Evolutionary conservation across 2,888 invertebrate species (phyloP).

Genomic region (Erpobdella octoculata): DNA sequence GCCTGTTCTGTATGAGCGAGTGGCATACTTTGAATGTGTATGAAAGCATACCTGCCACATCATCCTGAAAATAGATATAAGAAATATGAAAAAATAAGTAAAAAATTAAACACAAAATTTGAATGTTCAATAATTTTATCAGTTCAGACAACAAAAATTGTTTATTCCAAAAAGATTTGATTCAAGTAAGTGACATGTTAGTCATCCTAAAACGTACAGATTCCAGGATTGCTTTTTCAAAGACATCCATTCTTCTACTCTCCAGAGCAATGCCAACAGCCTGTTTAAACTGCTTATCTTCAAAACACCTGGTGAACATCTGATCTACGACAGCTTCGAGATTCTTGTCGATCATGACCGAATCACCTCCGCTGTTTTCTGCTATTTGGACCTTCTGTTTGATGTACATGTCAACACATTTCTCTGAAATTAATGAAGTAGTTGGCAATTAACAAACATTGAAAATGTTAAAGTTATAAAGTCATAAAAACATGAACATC

Average conservation of each 20-base stretch:
- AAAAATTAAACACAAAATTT: not conserved
- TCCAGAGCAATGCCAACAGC: conserved; percentile 92
- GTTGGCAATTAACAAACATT: not conserved
- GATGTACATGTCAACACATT: conserved; percentile 93
- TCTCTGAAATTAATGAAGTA: conserved; percentile 58
- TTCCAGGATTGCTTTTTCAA: conserved; percentile 80
- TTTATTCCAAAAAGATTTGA: not conserved
- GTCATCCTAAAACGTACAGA: conserved; percentile 52
- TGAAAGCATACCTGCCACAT: conserved; percentile 77
- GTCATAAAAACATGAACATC: too few species aligned
- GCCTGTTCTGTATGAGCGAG: conserved; percentile 87
- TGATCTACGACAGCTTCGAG: conserved; percentile 88
- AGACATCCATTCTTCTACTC: conserved; percentile 91
- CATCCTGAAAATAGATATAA: conserved; percentile 58
- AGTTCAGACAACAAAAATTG: not conserved
- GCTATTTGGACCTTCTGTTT: conserved; percentile 58
- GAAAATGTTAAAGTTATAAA: not conserved
- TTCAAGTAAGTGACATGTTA: not conserved
- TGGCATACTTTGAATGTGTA: conserved; percentile 94
- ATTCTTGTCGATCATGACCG: conserved; percentile 50
- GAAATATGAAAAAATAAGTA: not conserved
- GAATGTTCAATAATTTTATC: not conserved
- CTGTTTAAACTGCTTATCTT: conserved; percentile 86
- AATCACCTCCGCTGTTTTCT: conserved; percentile 64
- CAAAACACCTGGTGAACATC: conserved; percentile 86